Percentiles rank a stretch among this genome's conserved stretches.
Conservation (phyloP, 64 coral and sea anemone genomes). For the Hydrozoanthus tunicans region DNA sequence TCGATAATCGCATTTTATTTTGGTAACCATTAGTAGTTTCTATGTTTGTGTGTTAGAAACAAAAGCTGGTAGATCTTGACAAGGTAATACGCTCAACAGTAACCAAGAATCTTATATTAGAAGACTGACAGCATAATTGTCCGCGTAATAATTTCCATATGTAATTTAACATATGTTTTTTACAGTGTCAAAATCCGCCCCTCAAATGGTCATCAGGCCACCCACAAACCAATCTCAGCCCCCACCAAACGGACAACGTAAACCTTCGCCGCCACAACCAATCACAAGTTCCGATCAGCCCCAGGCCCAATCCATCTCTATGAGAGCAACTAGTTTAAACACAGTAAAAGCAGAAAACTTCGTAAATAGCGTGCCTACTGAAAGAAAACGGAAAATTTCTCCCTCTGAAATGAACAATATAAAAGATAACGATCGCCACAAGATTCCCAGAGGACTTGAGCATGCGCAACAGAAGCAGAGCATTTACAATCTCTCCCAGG, state of each 20-base stretch:
- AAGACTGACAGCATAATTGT: too few species aligned
- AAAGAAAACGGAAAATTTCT: conserved; percentile 37
- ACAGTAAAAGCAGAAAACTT: neutral
- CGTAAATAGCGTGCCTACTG: neutral
- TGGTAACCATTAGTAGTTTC: too few species aligned
- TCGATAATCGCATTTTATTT: too few species aligned
- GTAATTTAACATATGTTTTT: neutral
- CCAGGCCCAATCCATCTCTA: conserved; percentile 24
- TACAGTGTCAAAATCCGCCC: conserved; percentile 37
- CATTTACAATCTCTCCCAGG: neutral
- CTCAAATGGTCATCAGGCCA: conserved; percentile 41
- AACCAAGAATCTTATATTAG: too few species aligned
- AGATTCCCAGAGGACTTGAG: neutral
- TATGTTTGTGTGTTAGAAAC: too few species aligned
- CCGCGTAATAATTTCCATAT: neutral
- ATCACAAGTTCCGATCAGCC: conserved; percentile 37
- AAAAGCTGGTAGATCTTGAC: too few species aligned
- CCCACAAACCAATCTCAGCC: conserved; percentile 3
- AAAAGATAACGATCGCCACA: neutral
- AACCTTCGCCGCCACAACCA: conserved; percentile 53
- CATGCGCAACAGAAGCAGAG: neutral
- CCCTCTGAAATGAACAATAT: neutral
- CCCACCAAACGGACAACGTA: conserved; percentile 12
- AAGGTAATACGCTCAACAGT: too few species aligned
- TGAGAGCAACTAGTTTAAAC: neutral